Evolutionary conservation across 2,113 vertebrate species (phyloP).

Genomic region (Hystrix brachyura): DNA sequence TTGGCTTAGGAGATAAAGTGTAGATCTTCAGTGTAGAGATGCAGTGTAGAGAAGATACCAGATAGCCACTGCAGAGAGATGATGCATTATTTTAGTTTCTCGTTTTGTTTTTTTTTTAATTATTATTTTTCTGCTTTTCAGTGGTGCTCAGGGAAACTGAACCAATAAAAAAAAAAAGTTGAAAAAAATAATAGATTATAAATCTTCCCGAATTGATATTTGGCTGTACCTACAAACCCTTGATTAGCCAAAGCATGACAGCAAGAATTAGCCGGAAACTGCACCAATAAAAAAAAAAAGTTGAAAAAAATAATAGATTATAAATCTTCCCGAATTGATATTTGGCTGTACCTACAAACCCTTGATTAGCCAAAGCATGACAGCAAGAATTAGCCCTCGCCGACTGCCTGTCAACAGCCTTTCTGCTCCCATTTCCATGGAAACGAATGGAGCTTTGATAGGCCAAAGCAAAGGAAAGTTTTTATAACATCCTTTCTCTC

Average conservation of each 20-base stretch:
- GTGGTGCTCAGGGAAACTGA: background rate
- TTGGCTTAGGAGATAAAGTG: background rate
- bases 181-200: constrained; percentile 33
- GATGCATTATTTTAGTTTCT: background rate
- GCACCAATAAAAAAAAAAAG: background rate
- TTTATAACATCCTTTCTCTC: constrained; percentile 34
- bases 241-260: constrained; percentile 79
- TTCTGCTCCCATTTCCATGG: constrained; percentile 86
- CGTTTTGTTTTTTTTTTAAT: background rate
- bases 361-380: constrained; percentile 81
- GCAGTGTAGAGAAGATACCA: too few relatives aligned
- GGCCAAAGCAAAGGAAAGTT: constrained; percentile 48
- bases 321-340: constrained; percentile 75
- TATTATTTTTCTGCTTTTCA: too few relatives aligned
- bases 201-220: constrained; percentile 75
- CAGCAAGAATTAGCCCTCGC: constrained; percentile 79
- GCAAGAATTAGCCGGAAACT: constrained; percentile 75
- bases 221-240: constrained; percentile 79
- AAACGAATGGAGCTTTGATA: constrained; percentile 76
- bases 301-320: constrained; percentile 16
- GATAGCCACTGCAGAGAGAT: background rate
- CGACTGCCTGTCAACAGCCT: constrained; percentile 78
- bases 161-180: constrained; percentile 19
- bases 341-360: constrained; percentile 78
- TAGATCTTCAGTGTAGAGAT: background rate